Base-by-base conservation (phyloP, 1,140 invertebrate species). In the Copidosoma floridanum region DNA sequence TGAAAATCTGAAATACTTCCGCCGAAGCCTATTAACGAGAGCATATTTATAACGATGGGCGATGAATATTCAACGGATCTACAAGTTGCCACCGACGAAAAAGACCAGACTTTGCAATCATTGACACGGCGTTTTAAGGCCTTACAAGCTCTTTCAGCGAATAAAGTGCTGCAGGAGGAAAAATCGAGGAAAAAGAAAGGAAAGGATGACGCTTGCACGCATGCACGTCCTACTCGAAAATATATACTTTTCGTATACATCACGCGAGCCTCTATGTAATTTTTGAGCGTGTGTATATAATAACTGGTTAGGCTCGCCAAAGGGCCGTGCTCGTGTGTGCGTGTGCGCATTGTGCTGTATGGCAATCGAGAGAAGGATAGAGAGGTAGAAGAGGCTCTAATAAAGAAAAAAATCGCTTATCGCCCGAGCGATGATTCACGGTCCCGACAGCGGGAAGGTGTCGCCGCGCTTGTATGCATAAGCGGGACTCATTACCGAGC, bases 391-490 rank as follows among this genome's bases (percentile, higher is more conserved):
- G n/a, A 3, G 26, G 38, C 35, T 7, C 26, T 12, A n/a, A 18
- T 12, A 38, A 37, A 46, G 52, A 47, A 53, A 52, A 26, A 38
- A 52, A 59, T 52, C 29, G 71, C 71, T 75, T 69, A 71, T 70
- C 67, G 62, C 57, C 37, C 47, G 14, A 40, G 56, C 65, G 69
- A 75, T 76, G 74, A 76, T 72, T 76, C 74, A 76, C 68, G 57
- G 69, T 68, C 57, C 32, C 40, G 54, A 68, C 63, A 65, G 61
- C 63, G 64, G 68, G 73, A 76, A 76, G 74, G 72, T 76, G 73
- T 76, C 74, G 69, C 72, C 67, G 68, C 64, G 66, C 61, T 65
- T 65, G 69, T 74, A 73, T 73, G 73, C 73, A 76, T 76, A 75
- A 73, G 60, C 64, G 65, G 67, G 67, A 65, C 64, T 71, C 72